Percentiles rank a stretch among this genome's conserved stretches.
Conservation (phyloP, 2,888 invertebrate genomes). For the Eristalinus sepulchralis region DNA sequence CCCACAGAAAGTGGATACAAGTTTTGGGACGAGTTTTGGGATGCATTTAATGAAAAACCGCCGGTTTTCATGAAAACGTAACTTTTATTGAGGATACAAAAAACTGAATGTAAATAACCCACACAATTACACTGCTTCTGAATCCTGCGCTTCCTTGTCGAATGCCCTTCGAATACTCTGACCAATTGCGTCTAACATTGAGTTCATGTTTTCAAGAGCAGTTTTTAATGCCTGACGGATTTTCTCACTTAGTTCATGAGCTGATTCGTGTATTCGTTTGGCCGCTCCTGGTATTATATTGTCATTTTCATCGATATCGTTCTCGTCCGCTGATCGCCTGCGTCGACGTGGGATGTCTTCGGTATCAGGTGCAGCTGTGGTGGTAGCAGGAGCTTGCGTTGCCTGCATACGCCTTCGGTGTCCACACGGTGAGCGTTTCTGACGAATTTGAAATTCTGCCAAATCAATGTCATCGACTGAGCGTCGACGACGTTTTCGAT, state of each 20-base stretch:
- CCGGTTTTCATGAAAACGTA: background rate
- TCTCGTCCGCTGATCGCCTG: constrained; percentile 73
- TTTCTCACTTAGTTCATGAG: constrained; percentile 50
- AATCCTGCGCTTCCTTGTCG: constrained; percentile 69
- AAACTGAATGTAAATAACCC: too few species aligned
- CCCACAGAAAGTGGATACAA: background rate
- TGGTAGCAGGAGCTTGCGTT: background rate
- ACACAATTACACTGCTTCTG: constrained; percentile 44
- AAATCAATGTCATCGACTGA: background rate
- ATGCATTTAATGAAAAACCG: background rate
- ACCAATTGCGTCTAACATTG: background rate
- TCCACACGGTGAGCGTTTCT: constrained; percentile 46
- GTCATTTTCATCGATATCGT: constrained; percentile 73
- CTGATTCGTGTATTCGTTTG: constrained; percentile 46
- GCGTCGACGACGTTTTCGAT: constrained; percentile 66
- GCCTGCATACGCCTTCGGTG: background rate
- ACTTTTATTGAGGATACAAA: background rate
- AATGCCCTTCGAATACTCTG: constrained; percentile 40
- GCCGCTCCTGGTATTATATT: constrained; percentile 73
- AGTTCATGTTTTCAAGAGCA: background rate
- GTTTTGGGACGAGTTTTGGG: background rate
- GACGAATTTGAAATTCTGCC: background rate
- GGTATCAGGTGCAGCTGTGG: background rate
- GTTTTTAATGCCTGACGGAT: background rate
- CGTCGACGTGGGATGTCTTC: constrained; percentile 60